A percentile compares a stretch with the other conserved stretches of the same genome.
Evolutionary conservation across 92 coral and sea anemone species (phyloP).

Genomic region (Chrysogorgia sp.): DNA sequence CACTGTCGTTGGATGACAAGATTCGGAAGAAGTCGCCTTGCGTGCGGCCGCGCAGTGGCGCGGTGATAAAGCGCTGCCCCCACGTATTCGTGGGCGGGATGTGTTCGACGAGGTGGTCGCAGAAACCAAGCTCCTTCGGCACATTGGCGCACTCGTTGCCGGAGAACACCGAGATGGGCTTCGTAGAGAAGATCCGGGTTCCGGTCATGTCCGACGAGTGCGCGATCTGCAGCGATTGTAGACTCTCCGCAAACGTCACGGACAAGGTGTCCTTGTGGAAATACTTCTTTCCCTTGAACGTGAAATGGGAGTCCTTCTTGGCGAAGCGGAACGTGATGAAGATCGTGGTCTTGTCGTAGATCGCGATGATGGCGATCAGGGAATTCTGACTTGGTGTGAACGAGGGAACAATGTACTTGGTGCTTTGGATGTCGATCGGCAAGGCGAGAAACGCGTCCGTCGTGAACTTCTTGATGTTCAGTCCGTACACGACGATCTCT

Average conservation of each 20-base stretch:
- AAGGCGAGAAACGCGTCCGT: slow-evolving; percentile 76
- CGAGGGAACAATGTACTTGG: slow-evolving; percentile 63
- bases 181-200: slow-evolving; percentile 42
- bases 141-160: slow-evolving; percentile 59
- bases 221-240: slow-evolving; percentile 48
- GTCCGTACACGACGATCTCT: slow-evolving; percentile 65
- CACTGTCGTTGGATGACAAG: slow-evolving; percentile 47
- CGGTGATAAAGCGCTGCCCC: slow-evolving; percentile 52
- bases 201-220: slow-evolving; percentile 44
- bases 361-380: slow-evolving; percentile 53
- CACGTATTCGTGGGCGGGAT: slow-evolving; percentile 56
- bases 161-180: slow-evolving; percentile 60
- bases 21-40: slow-evolving; percentile 55
- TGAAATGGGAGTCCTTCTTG: slow-evolving; percentile 17
- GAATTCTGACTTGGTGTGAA: slow-evolving; percentile 41
- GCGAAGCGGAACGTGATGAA: slow-evolving; percentile 31
- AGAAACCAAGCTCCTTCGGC: slow-evolving; percentile 36
- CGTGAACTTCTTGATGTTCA: slow-evolving; percentile 56
- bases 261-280: slow-evolving; percentile 20
- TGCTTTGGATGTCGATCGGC: slow-evolving; percentile 67
- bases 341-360: slow-evolving; percentile 14
- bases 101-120: slow-evolving; percentile 64
- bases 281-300: slow-evolving; percentile 13
- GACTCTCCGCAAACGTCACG: neutral
- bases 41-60: slow-evolving; percentile 40